Base-by-base conservation (phyloP, 2,888 invertebrate genomes). In the Parelbella ahira region DNA sequence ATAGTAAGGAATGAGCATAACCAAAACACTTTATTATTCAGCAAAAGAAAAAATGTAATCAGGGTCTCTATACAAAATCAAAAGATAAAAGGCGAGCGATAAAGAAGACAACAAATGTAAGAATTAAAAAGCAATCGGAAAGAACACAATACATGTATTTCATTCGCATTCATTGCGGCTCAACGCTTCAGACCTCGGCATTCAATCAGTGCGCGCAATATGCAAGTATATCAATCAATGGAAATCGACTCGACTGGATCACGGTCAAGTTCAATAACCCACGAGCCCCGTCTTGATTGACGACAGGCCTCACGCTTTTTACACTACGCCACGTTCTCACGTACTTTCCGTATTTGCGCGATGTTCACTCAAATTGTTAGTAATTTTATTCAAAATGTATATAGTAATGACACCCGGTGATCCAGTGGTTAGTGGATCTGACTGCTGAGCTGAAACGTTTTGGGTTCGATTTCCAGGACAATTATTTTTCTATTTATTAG, bases 161-260 rank as follows among this genome's bases (percentile, higher is more conserved):
- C 23, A 32, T 39, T 30, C 25, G 38, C 18, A 30, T 29, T 30
- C 11, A 33, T 4, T 33, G 32, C 20, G 25, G 27, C 21, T 12
- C 41, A 18, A 15, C 25, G 41, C 41, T 41, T 25, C 33, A 33
- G 41, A 15, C 4, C 38, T 9, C 13, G 19, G 39, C 47, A 58
- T 63, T 55, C 56, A 54, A 51, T 63, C 59, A 53, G 53, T 51
- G 55, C 58, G 62, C 20, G 69, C 68, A 69, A 62, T 65, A 55
- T 57, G 49, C 50, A 49, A 58, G 71, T 73, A 74, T 73, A 72
- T 72, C 74, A 78, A 79, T 77, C 76, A 73, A 66, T 72, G 64
- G 62, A 65, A 69, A 66, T 67, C 56, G 57, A 58, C 63, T 67
- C 64, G 63, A 59, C 65, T 69, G 62, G 58, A 65, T 65, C 65